A percentile compares a stretch with the other conserved stretches of the same genome.
Evolutionary conservation across 2,797 vertebrate species (phyloP).

Genomic region (Pantherophis vulpinus): DNA sequence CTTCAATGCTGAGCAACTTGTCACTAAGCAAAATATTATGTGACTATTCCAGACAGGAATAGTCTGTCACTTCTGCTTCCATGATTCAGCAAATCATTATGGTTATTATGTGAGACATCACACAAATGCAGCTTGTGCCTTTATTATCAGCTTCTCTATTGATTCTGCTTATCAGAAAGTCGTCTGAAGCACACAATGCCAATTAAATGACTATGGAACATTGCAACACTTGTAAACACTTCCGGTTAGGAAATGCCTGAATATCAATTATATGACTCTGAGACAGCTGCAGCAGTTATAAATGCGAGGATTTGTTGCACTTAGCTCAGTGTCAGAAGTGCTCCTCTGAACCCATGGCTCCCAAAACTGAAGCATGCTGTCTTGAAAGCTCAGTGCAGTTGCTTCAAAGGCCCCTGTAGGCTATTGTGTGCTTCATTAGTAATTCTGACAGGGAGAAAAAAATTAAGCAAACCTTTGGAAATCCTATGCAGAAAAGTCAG

Average conservation of each 20-base stretch:
- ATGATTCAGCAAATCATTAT: not conserved
- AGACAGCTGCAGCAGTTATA: not conserved
- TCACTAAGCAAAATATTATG: not conserved
- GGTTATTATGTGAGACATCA: not conserved
- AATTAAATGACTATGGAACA: not conserved
- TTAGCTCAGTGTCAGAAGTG: not conserved
- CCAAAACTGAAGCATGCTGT: not conserved
- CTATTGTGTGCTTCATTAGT: not conserved
- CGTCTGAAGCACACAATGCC: not conserved
- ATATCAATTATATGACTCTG: not conserved
- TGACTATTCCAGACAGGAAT: not conserved
- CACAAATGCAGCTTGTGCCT: not conserved
- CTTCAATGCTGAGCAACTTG: not conserved
- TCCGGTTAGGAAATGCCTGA: not conserved
- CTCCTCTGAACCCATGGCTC: not conserved
- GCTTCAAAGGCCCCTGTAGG: not conserved
- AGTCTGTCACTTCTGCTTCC: not conserved
- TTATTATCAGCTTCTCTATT: not conserved
- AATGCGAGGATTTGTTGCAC: not conserved
- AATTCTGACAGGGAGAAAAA: not conserved
- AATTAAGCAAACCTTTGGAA: not conserved
- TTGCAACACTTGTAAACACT: not conserved
- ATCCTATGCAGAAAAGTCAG: not conserved
- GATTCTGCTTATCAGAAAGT: not conserved
- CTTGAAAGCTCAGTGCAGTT: not conserved